Evolutionary conservation across 2,113 vertebrate species (phyloP).

Genomic region (Marcusenius ussheri): DNA sequence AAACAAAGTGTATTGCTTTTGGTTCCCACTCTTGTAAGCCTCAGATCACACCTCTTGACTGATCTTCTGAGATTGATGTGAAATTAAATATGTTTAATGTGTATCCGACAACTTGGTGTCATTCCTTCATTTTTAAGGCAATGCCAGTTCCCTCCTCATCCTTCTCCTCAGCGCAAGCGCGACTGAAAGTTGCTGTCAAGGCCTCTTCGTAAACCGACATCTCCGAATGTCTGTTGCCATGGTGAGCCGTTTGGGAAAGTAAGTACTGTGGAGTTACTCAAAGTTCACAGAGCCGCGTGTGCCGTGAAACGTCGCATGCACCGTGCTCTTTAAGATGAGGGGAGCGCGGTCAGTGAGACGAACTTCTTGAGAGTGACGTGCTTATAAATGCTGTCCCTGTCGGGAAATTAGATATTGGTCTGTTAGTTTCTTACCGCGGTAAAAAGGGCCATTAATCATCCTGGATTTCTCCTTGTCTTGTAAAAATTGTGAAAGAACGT

Average conservation of each 20-base stretch:
- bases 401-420: neutral
- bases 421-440: neutral
- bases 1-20: neutral
- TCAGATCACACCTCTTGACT: neutral
- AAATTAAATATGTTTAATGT: constrained; percentile 3
- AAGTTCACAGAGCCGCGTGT: constrained; percentile 44
- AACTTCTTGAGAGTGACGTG: neutral
- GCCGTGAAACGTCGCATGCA: constrained; percentile 28
- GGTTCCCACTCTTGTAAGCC: neutral
- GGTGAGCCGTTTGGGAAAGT: constrained; percentile 38
- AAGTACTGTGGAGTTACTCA: constrained; percentile 16
- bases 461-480: neutral
- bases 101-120: neutral
- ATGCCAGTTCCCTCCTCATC: neutral
- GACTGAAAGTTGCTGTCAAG: neutral
- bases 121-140: neutral
- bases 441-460: neutral
- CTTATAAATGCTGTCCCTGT: neutral
- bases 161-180: neutral
- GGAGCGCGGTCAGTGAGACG: neutral
- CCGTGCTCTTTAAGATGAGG: no score
- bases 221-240: constrained; percentile 46
- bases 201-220: neutral
- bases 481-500: neutral
- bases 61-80: neutral